Percentiles rank a stretch among this genome's conserved stretches.
Evolutionary conservation across 2,888 invertebrate genomes (phyloP).

Genomic region (Antitype chi): DNA sequence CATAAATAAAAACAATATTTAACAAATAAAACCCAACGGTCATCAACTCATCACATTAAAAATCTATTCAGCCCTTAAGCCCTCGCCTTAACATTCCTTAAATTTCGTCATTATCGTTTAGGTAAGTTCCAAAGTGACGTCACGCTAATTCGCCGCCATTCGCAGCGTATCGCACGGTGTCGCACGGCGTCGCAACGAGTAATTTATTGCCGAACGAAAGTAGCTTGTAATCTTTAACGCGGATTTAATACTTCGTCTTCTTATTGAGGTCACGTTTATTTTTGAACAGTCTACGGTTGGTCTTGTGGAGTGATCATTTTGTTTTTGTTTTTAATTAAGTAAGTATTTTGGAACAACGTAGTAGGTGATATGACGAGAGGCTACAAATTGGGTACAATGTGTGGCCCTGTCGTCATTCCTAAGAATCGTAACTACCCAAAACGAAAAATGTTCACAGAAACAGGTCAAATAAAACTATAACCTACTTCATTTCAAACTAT

Average conservation of each 20-base stretch:
- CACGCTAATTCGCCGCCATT: constrained; percentile 59
- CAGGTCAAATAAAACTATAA: background rate
- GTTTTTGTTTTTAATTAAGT: constrained; percentile 14
- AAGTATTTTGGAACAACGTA: background rate
- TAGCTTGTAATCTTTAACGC: constrained; percentile 63
- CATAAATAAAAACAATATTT: constrained; percentile 11
- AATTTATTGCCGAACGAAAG: constrained; percentile 54
- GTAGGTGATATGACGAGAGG: background rate
- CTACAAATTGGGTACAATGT: background rate
- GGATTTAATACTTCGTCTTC: constrained; percentile 61
- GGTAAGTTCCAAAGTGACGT: constrained; percentile 55
- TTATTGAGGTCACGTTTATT: constrained; percentile 57
- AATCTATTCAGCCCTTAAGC: constrained; percentile 19
- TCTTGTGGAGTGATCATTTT: constrained; percentile 14
- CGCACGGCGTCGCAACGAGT: constrained; percentile 40
- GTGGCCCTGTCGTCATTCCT: too few species aligned
- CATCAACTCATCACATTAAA: constrained; percentile 19
- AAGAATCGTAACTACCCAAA: background rate
- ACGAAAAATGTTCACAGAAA: background rate
- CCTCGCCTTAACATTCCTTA: constrained; percentile 36
- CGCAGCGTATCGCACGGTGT: constrained; percentile 53
- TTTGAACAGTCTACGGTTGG: constrained; percentile 23
- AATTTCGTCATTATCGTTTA: constrained; percentile 59
- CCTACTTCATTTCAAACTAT: background rate
- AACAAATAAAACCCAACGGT: constrained; percentile 9